Percentiles rank a stretch among this genome's conserved stretches.
Evolutionary conservation across 2,888 invertebrate species (phyloP).

Genomic region (Eurytoma californica): DNA sequence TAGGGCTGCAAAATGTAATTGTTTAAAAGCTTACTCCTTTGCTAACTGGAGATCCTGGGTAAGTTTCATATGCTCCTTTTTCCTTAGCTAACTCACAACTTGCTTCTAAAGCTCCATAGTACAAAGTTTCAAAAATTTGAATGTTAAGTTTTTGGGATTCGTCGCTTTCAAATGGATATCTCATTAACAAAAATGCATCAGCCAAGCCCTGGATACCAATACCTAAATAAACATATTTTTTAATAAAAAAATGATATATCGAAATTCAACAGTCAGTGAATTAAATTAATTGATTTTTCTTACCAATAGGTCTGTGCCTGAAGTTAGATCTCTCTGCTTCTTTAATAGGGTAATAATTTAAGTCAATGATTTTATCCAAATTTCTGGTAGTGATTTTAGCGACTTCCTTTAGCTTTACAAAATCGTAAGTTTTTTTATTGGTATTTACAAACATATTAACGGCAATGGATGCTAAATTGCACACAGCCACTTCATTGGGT

Average conservation of each 20-base stretch:
- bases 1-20: conserved; percentile 60
- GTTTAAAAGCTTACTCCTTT: conserved; percentile 82
- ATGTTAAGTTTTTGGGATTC: conserved; percentile 91
- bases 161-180: conserved; percentile 93
- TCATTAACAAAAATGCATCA: conserved; percentile 95
- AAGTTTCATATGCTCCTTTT: conserved; percentile 92
- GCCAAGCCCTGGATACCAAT: conserved; percentile 99
- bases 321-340: conserved; percentile 93
- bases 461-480: conserved; percentile 98
- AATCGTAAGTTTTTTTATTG: conserved; percentile 88
- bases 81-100: conserved; percentile 94
- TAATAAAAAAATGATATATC: conserved; percentile 5
- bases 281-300: conserved; percentile 23
- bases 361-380: conserved; percentile 97
- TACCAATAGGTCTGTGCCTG: conserved; percentile 88
- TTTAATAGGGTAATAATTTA: conserved; percentile 95
- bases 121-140: conserved; percentile 98
- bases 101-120: conserved; percentile 96
- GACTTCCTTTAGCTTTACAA: conserved; percentile 89
- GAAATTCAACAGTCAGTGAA: neutral
- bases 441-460: conserved; percentile 93
- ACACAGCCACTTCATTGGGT: conserved; percentile 95
- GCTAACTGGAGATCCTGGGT: conserved; percentile 93
- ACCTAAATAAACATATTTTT: conserved; percentile 70
- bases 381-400: conserved; percentile 93